These are phyloP conservation scores for Dicaeum eximium DNA, from an alignment of 2,113 vertebrate genomes.

Conservation along the genomic window DNA sequence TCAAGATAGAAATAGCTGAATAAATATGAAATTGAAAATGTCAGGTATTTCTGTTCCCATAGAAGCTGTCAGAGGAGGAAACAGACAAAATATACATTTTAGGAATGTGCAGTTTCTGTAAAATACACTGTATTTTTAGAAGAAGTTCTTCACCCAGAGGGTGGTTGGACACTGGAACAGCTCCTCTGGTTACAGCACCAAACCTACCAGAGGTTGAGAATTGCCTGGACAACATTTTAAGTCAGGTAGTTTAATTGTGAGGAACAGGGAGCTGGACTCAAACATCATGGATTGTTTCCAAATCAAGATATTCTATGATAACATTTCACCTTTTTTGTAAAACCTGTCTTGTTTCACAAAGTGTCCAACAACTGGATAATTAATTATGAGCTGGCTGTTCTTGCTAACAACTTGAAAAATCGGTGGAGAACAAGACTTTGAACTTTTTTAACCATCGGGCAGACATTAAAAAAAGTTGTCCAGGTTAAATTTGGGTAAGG, in stretches of 20 bases:
- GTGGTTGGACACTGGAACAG: neutral
- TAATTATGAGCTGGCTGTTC: neutral
- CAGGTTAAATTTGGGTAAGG: neutral
- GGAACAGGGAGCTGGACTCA: neutral
- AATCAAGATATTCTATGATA: neutral
- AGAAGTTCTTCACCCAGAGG: neutral
- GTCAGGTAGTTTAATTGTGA: neutral
- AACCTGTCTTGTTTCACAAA: neutral
- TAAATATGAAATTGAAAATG: neutral
- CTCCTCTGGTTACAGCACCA: neutral
- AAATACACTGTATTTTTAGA: neutral
- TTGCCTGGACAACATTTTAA: fast-evolving
- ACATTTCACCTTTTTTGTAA: neutral
- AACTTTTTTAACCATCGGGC: neutral
- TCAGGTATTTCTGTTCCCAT: neutral
- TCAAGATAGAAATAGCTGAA: neutral
- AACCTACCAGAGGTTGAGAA: neutral
- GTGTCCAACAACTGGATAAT: neutral
- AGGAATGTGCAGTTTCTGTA: neutral
- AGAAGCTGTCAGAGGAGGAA: neutral
- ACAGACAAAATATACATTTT: neutral
- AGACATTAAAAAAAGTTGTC: neutral
- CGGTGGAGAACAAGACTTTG: neutral
- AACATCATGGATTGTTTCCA: neutral
- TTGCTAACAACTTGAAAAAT: neutral